Base-by-base conservation (phyloP, 2,797 vertebrate species). In the Enteromius anoplus region DNA sequence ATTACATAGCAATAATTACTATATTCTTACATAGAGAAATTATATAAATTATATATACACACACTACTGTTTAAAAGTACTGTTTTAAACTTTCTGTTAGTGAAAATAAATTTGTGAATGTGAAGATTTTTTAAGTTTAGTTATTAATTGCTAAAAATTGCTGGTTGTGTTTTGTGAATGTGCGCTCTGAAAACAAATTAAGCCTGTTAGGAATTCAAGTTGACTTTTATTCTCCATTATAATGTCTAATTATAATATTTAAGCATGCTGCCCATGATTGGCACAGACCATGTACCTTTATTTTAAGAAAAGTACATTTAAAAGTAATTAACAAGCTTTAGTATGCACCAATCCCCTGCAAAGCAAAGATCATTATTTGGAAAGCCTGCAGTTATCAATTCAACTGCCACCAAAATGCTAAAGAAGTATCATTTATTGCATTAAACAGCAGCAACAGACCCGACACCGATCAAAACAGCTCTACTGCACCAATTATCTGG, bases 401-500 rank as follows among this genome's bases (percentile, higher is more conserved):
- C 3, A 76, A 6, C 81, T 12, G 15, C 34, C 64, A 83, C 64
- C 73, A 77, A 32, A 69, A 69, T 11, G 2, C 65, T 10, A 55
- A 55, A 23, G 8, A 79, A 6, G n/a, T 47, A 8, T 49, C 29
- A 81, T 76, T 79, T 5, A 60, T 9, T 34, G 51, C 23, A 40
- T 64, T 37, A 29, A 4, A 40, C 37, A 81, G 37, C 53, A 72
- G 40, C 68, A 72, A 40, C 68, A 72, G 55, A 77, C 81, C 81
- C 73, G 17, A 70, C 64, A 83, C 81, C 81, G 17, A 40, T 29
- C 58, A 65, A 66, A 75, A 29, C 5, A 40, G 45, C 15, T 65
- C 4, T 29, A 45, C 23, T 4, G 21, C 45, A 78, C 42, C 60
- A 40, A 17, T 66, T 64, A 80, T 42, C 60, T 80, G 58, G 19